These are phyloP conservation scores for Cephus runcator DNA, from an alignment of 2,888 invertebrate species.

Conservation along the genomic window DNA sequence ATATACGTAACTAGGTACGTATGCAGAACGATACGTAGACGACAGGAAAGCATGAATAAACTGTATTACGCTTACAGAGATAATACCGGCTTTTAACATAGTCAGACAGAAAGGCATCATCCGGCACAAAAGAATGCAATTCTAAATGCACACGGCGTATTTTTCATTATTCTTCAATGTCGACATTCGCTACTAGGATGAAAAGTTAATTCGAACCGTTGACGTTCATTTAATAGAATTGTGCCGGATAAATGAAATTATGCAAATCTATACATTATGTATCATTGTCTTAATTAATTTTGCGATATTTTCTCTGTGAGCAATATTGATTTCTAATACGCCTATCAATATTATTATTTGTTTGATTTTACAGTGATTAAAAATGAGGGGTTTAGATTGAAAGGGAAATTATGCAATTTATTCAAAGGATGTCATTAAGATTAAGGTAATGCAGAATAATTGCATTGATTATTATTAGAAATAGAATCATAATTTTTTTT, in stretches of 20 bases:
- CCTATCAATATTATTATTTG: background rate
- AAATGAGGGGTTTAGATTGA: background rate
- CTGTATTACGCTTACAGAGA: slow-evolving; percentile 31
- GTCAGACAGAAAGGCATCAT: slow-evolving; percentile 6
- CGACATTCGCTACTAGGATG: background rate
- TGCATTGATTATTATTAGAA: background rate
- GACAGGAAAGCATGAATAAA: slow-evolving; percentile 35
- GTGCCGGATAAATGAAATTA: background rate
- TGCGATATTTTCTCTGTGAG: background rate
- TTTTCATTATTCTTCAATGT: background rate
- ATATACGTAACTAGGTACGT: background rate
- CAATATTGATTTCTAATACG: background rate
- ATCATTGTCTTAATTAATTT: background rate
- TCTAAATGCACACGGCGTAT: background rate
- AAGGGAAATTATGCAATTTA: background rate
- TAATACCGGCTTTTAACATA: slow-evolving; percentile 29
- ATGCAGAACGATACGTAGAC: background rate
- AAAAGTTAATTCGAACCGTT: background rate
- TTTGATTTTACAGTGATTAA: background rate
- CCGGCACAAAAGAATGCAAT: slow-evolving; percentile 1
- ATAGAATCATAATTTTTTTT: background rate
- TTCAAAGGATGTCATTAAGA: background rate
- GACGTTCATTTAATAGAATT: background rate
- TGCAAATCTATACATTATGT: background rate
- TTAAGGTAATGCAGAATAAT: background rate